Base-by-base conservation (phyloP, 2,888 invertebrate species). In the Furcula furcula region DNA sequence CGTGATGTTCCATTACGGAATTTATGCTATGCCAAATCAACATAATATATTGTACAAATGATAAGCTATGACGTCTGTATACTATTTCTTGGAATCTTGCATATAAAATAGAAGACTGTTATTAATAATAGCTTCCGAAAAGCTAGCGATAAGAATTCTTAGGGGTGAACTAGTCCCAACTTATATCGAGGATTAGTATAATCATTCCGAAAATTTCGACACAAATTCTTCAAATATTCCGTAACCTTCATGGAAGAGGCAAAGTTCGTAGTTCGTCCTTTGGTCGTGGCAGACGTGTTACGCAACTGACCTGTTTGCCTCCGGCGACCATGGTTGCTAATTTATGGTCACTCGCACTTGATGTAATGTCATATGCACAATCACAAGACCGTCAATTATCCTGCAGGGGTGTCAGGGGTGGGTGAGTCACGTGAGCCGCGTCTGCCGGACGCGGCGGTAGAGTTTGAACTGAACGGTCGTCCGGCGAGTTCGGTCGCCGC, bases 361-460 rank as follows among this genome's bases (percentile, higher is more conserved):
- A 56, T 50, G 36, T 31, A 68, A 71, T 68, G 76, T 73, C 77
- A 79, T 76, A 71, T 65, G 52, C 70, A 71, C 79, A 68, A 56
- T 53, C 62, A 65, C 62, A 53, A 48, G 55, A 48, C 46, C 47
- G 40, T 52, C 35, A 41, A 39, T 38, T 47, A 42, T 37, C 50
- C 48, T 52, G 39, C 36, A 45, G 44, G 44, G 55, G 53, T 54
- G 36, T 39, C 38, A 55, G 53, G 52, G 33, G 44, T 55, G 58
- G 47, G 52, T 59, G 55, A 61, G 66, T 65, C 75, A 76, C 72
- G 54, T 53, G 42, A 76, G 80, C 85, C 87, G 86, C 87, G 88
- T 87, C 78, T 80, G 76, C 70, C 78, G 78, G 77, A 76, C 84
- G 86, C 87, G 84, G 83, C 86, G 85, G 77, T 82, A 67, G 60